These are phyloP conservation scores for Calyptomena viridis DNA, from an alignment of 2,113 vertebrate species.

Conservation along the genomic window DNA sequence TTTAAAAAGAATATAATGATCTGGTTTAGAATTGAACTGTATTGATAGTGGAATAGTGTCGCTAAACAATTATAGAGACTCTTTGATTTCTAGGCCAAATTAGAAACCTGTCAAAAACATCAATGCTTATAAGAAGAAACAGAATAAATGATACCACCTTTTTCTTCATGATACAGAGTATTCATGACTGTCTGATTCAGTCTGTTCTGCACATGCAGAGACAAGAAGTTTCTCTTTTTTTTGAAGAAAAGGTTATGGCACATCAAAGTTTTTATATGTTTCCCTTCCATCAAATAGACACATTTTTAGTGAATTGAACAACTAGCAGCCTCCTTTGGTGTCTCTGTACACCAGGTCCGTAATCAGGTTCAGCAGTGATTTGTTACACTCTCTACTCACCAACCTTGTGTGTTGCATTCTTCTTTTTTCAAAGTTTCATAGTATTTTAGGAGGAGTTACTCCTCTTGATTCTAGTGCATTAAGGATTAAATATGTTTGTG, in stretches of 20 bases:
- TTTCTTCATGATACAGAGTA: neutral
- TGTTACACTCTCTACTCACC: neutral
- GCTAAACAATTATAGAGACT: neutral
- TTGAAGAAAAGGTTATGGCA: neutral
- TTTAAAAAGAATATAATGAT: neutral
- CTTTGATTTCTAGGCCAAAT: neutral
- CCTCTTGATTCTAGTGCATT: neutral
- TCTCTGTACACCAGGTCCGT: neutral
- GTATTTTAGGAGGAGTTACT: neutral
- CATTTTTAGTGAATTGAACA: neutral
- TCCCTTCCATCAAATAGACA: neutral
- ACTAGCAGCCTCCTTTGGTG: neutral
- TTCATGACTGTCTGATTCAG: neutral
- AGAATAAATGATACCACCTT: neutral
- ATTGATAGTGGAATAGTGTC: neutral
- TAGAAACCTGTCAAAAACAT: neutral
- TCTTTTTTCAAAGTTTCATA: neutral
- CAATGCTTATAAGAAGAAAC: neutral
- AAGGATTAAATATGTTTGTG: neutral
- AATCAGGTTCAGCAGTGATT: neutral
- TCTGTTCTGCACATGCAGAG: neutral
- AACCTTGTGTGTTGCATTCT: neutral
- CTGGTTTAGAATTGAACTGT: neutral
- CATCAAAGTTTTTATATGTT: neutral
- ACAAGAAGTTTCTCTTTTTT: neutral